phyloP scores from a whole-genome alignment of 2,888 invertebrate genomes.

The Nemurella pictetii region DNA sequence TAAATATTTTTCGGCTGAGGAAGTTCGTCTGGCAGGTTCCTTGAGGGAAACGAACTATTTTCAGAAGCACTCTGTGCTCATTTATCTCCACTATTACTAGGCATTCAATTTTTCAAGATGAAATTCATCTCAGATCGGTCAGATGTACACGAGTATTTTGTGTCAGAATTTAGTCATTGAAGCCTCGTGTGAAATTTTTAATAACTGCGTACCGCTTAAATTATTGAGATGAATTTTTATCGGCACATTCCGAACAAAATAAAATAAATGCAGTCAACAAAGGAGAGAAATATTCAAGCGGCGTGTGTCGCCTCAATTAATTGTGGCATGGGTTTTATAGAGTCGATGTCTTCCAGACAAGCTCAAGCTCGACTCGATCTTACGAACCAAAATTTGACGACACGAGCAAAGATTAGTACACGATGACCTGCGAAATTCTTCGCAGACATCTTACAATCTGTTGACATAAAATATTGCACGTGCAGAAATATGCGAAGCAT shows the following conservation, averaged over 20 bases:
- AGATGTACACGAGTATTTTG: too few relatives aligned
- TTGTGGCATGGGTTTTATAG: neutral
- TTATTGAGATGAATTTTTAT: too few relatives aligned
- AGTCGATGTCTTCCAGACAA: neutral
- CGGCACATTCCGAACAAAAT: too few relatives aligned
- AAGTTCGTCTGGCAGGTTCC: conserved; percentile 19
- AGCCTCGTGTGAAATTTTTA: too few relatives aligned
- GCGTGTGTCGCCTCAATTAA: neutral
- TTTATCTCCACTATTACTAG: neutral
- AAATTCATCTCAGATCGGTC: neutral
- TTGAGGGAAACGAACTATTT: conserved; percentile 28
- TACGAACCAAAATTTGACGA: neutral
- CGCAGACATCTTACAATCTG: neutral
- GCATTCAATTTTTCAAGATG: neutral
- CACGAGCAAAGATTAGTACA: neutral
- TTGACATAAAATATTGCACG: too few relatives aligned
- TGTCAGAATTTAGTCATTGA: too few relatives aligned
- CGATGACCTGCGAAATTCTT: neutral
- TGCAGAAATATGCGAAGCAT: neutral
- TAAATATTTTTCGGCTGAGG: conserved; percentile 15
- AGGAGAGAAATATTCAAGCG: neutral
- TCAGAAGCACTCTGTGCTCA: conserved; percentile 26
- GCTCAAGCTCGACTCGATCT: too few relatives aligned
- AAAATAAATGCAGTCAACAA: neutral
- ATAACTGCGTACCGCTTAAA: too few relatives aligned